Base-by-base conservation (phyloP, 2,113 vertebrate genomes). In the Rhinoptilus africanus region DNA sequence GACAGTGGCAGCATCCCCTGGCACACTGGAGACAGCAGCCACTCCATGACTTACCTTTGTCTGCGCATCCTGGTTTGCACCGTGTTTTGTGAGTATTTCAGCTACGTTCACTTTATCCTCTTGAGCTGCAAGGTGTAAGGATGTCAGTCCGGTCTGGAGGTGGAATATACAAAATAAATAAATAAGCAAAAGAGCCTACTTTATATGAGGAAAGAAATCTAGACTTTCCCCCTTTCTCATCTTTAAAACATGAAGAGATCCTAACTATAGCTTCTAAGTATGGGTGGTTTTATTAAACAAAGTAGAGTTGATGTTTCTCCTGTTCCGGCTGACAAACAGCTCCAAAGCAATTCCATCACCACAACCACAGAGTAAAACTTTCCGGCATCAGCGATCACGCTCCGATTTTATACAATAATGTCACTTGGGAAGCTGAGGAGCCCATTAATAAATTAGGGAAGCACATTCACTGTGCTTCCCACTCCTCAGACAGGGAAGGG, bases 41-140 rank as follows among this genome's bases (percentile, higher is more conserved):
- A 27, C 10, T 43, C 77, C 2, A 2, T 5, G 50, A 53, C 50
- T 92, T 98, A 99, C 99, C 98, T 99, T 99, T 28, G 99, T 99
- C 96, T 99, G 99, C 63, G 99, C 99, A 88, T 99, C 99, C n/a
- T 98, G 97, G 96, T 98, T 99, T 53, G 99, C 99, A 39, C 98
- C 98, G 0, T 99, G 97, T 78, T 98, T 99, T 78, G 98, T 97
- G 34, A 99, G 98, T 69, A 99, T 98, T 69, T 99, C 99, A 0
- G 98, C 99, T 34, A 99, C 99, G 3, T 97, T 98, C 69, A 99
- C 99, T 97, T 98, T 99, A 95, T 99, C 99, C 92, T 99, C 99
- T 94, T 99, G 99, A 72, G 99, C 99, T 48, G 99, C 99, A 43
- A 99, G 98, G 97, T 99, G 99, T 94, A 99, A 98, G 71, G 99